phyloP scores from a whole-genome alignment of 2,888 invertebrate genomes.

The Clunio marinus region DNA sequence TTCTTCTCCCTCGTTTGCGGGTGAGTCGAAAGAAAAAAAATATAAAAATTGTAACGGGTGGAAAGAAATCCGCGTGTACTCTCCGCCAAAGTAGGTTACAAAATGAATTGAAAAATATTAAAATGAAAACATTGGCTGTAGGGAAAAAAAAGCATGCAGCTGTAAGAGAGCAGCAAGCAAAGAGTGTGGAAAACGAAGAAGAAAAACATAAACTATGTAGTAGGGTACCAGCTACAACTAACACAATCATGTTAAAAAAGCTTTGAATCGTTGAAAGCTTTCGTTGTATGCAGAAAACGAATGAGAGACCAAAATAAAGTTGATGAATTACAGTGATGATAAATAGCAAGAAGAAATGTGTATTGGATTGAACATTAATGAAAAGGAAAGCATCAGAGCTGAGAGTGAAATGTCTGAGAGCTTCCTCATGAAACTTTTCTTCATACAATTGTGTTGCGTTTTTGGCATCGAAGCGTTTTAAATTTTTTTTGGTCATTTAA shows the following conservation, averaged over 20 bases:
- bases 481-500: slow-evolving; percentile 7
- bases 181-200: slow-evolving; percentile 28
- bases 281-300: not conserved
- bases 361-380: slow-evolving; percentile 24
- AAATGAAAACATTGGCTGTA: slow-evolving; percentile 33
- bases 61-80: slow-evolving; percentile 37
- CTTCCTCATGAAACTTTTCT: slow-evolving; percentile 28
- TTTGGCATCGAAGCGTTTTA: not conserved
- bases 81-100: slow-evolving; percentile 41
- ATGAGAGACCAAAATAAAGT: slow-evolving; percentile 27
- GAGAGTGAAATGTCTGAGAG: slow-evolving; percentile 26
- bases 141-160: not conserved
- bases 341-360: not conserved
- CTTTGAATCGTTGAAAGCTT: not conserved
- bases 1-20: not conserved
- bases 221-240: not conserved
- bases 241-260: not conserved
- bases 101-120: slow-evolving; percentile 40
- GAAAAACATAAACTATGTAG: slow-evolving; percentile 21
- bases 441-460: not conserved
- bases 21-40: slow-evolving; percentile 20
- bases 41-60: slow-evolving; percentile 7
- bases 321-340: slow-evolving; percentile 3
- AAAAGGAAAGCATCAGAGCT: slow-evolving; percentile 30
- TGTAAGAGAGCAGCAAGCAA: slow-evolving; percentile 18